phyloP scores from a whole-genome alignment of 1,140 invertebrate species.

The Pollicipes pollicipes region DNA sequence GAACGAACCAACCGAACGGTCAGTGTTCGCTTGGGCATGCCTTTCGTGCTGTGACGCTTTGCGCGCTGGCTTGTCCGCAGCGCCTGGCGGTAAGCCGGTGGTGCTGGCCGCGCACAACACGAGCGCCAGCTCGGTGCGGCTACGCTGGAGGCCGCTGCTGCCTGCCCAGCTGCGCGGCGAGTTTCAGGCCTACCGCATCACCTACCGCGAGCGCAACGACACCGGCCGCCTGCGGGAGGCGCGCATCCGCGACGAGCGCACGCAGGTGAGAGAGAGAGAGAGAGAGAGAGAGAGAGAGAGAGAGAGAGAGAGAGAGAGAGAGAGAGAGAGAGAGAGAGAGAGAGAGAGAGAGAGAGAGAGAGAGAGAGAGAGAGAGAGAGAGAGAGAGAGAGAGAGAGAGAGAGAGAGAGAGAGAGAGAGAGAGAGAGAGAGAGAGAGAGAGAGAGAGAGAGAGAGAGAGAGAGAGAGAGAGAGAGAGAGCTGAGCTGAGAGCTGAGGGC shows the following conservation, averaged over 20 bases:
- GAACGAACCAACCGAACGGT: no score
- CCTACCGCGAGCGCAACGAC: constrained; percentile 17
- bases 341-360: background rate
- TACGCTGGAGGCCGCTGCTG: constrained; percentile 23
- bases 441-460: no score
- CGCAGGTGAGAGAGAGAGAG: constrained; percentile 5
- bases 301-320: background rate
- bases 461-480: no score
- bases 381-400: background rate
- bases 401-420: no score
- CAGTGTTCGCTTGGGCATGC: no score
- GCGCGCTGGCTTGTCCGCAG: no score
- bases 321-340: background rate
- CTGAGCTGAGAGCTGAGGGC: no score
- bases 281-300: constrained; percentile 1
- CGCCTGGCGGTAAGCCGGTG: constrained; percentile 25
- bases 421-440: no score
- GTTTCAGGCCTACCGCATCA: constrained; percentile 24
- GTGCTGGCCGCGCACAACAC: constrained; percentile 22
- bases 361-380: background rate
- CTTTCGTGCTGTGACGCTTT: no score
- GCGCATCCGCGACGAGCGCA: constrained; percentile 6
- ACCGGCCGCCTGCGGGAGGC: background rate
- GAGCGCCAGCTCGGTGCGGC: constrained; percentile 20
- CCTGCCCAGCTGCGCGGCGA: constrained; percentile 23